Conservation (phyloP, 2,113 vertebrate genomes). For the Craseonycteris thonglongyai region DNA sequence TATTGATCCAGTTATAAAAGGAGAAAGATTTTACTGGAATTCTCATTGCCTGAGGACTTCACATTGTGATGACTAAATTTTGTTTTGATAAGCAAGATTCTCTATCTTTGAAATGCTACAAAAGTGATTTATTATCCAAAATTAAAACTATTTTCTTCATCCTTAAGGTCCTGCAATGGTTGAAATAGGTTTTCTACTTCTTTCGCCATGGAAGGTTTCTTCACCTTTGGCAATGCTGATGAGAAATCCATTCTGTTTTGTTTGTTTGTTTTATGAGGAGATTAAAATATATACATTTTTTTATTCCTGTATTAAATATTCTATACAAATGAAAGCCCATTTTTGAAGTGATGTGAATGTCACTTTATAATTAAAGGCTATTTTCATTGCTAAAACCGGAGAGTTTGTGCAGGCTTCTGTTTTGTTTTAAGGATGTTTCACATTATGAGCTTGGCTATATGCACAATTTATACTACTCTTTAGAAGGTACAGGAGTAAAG, state of each 20-base stretch:
- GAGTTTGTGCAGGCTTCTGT: conserved; percentile 60
- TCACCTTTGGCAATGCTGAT: conserved; percentile 7
- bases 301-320: conserved; percentile 54
- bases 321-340: conserved; percentile 24
- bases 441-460: not conserved
- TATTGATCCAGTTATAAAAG: conserved; percentile 24
- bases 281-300: conserved; percentile 53
- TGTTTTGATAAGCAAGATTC: conserved; percentile 49
- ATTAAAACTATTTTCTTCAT: conserved; percentile 49
- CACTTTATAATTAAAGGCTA: conserved; percentile 69
- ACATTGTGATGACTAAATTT: not conserved
- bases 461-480: not conserved
- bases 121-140: conserved; percentile 40
- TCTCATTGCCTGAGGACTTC: conserved; percentile 17
- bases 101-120: conserved; percentile 20
- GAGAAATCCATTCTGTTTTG: conserved; percentile 21
- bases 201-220: not conserved
- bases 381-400: conserved; percentile 72
- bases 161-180: not conserved
- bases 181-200: conserved; percentile 26
- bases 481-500: not conserved
- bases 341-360: conserved; percentile 71
- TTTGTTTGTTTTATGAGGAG: conserved; percentile 67
- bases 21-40: not conserved
- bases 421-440: conserved; percentile 61